phyloP scores from a whole-genome alignment of 1,140 invertebrate species.

The Bombus pascuorum region DNA sequence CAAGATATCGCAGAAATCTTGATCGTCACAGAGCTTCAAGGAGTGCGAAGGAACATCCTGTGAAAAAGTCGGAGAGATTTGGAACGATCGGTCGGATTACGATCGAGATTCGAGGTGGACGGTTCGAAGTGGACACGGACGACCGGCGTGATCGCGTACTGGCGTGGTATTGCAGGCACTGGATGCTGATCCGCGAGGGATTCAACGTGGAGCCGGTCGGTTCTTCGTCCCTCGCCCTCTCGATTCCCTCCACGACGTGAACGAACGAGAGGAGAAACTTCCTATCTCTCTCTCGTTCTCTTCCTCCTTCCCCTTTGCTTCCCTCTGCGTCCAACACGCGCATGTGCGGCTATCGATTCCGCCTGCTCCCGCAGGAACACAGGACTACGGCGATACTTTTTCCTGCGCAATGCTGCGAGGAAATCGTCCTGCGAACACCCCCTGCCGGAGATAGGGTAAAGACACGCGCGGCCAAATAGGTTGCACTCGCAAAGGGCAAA shows the following conservation, averaged over 20 bases:
- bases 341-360: constrained; percentile 81
- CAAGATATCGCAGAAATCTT: background rate
- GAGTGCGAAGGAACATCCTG: background rate
- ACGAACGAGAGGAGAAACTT: constrained; percentile 47
- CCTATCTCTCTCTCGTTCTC: constrained; percentile 32
- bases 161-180: constrained; percentile 73
- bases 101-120: constrained; percentile 34
- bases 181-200: constrained; percentile 78
- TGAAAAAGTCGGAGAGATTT: background rate
- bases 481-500: background rate
- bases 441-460: constrained; percentile 15
- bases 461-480: background rate
- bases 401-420: constrained; percentile 51
- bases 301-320: constrained; percentile 39
- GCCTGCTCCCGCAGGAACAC: constrained; percentile 73
- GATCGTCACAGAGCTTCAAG: background rate
- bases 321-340: constrained; percentile 46
- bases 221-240: constrained; percentile 50
- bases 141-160: constrained; percentile 58
- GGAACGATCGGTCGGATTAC: background rate
- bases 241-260: constrained; percentile 37
- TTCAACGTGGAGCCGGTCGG: constrained; percentile 77
- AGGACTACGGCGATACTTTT: constrained; percentile 53
- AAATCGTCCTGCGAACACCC: constrained; percentile 39
- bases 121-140: constrained; percentile 27